phyloP scores from a whole-genome alignment of 2,888 invertebrate genomes.

The Sinhomidia bicolor region DNA sequence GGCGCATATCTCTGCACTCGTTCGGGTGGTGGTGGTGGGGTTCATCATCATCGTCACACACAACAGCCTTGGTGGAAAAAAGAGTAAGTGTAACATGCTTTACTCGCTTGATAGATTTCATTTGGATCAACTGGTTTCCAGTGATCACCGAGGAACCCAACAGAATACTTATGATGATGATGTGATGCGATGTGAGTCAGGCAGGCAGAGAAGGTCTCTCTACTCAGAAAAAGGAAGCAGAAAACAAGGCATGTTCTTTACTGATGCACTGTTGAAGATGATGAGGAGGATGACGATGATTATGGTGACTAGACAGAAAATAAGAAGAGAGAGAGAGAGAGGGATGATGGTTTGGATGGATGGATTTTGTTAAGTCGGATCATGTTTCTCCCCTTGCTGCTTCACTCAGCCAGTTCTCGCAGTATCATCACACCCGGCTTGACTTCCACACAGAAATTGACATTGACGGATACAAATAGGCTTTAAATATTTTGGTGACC shows the following conservation, averaged over 20 bases:
- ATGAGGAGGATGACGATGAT: neutral
- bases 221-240: slow-evolving; percentile 5
- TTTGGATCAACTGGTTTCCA: slow-evolving; percentile 70
- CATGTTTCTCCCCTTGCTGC: slow-evolving; percentile 69
- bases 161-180: slow-evolving; percentile 28
- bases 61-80: neutral
- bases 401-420: slow-evolving; percentile 31
- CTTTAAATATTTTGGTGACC: slow-evolving; percentile 75
- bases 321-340: slow-evolving; percentile 39
- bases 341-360: slow-evolving; percentile 46
- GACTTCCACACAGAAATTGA: slow-evolving; percentile 64
- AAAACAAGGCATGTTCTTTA: neutral
- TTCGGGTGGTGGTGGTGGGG: neutral
- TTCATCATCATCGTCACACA: slow-evolving; percentile 21
- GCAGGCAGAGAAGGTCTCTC: neutral
- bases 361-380: slow-evolving; percentile 70
- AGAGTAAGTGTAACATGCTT: slow-evolving; percentile 52
- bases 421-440: slow-evolving; percentile 72
- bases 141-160: slow-evolving; percentile 44
- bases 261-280: neutral
- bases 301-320: slow-evolving; percentile 40
- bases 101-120: slow-evolving; percentile 65
- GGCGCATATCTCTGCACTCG: neutral
- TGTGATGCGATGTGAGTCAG: slow-evolving; percentile 33
- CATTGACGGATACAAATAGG: slow-evolving; percentile 74